Base-by-base conservation (phyloP, 2,797 vertebrate species). In the Spondyliosoma cantharus region DNA sequence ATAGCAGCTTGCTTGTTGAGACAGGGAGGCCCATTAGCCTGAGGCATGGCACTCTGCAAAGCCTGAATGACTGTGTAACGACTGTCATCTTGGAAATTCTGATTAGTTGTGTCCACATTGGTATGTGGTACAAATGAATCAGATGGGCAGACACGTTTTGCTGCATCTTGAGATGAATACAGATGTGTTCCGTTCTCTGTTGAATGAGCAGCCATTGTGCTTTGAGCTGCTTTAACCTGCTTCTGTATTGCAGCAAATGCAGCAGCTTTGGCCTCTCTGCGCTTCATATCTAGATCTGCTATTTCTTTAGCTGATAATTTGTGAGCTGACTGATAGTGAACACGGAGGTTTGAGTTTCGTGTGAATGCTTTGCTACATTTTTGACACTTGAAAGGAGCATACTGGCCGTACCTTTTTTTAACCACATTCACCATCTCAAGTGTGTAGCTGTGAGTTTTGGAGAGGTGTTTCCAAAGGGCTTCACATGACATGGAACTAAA, bases 321-420 rank as follows among this genome's bases (percentile, higher is more conserved):
- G 92, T 99, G 98, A 67, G 96, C 94, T 14, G 97, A 93, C 42
- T 95, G 95, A 88, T 97, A 99, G 86, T 99, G 98, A n/a, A 96
- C 94, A 64, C 97, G 95, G 67, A 99, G 97, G 87, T 99, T 99
- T 25, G 98, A 99, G 92, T 99, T 99, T 48, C 98, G 96, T 5
- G 98, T 99, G 89, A 98, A 99, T 0, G 96, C 94, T 94, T 99
- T 99, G 48, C 90, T 94, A 87, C 98, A 99, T 71, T 95, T 96
- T 78, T 97, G 92, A 91, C 98, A 99, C 85, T 95, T 96, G 88
- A 98, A 99, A 0, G 97, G 98, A 25, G 98, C 96, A 74, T 97
- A 97, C 57, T 97, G 97, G 56, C 97, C 94, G 0, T 97, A 96
- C 78, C 95, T 96, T 76, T 97, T 98, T 90, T 97, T 97, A 66